Evolutionary conservation across 2,113 vertebrate species (phyloP).

Genomic region (Peromyscus californicus): DNA sequence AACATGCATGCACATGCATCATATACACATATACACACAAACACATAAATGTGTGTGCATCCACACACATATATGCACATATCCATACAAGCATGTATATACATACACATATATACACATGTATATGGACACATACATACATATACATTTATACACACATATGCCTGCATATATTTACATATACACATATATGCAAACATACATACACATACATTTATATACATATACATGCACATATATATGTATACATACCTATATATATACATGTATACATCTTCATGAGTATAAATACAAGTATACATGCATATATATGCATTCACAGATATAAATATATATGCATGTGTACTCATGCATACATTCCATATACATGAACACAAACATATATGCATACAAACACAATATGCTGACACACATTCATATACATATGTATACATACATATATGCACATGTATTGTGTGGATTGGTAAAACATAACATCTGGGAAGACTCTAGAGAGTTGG

Average conservation of each 20-base stretch:
- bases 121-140: neutral
- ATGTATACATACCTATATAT: neutral
- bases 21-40: neutral
- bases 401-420: neutral
- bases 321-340: neutral
- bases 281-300: too few relatives aligned
- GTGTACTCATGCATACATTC: neutral
- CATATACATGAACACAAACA: neutral
- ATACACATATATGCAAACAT: neutral
- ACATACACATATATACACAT: neutral
- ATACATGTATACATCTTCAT: neutral
- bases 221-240: neutral
- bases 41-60: neutral
- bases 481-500: conserved; percentile 31
- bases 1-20: neutral
- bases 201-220: neutral
- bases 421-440: neutral
- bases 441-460: neutral
- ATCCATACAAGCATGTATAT: neutral
- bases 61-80: neutral
- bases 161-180: neutral
- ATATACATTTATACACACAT: neutral
- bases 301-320: neutral
- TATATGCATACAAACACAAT: neutral
- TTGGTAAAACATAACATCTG: neutral